Base-by-base conservation (phyloP, 2,797 vertebrate species). In the Aulostomus chinensis region DNA sequence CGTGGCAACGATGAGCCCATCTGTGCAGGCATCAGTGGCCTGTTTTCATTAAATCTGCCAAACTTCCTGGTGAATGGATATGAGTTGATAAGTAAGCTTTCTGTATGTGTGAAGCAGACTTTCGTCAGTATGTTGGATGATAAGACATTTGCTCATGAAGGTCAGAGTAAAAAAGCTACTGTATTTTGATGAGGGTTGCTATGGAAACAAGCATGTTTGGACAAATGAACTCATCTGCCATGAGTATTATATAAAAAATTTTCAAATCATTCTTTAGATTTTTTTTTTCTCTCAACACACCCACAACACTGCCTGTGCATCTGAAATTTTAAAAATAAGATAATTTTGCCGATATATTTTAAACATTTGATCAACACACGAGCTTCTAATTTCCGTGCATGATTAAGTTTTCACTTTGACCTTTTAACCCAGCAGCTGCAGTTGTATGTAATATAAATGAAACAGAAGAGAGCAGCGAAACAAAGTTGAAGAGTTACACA, bases 141-240 rank as follows among this genome's bases (percentile, higher is more conserved):
- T 69, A 64, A 52, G 53, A 54, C 36, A 65, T 45, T 24, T 58
- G 35, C 22, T 42, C 31, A 43, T 60, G 67, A 68, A 81, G 75
- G 71, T 81, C 73, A 81, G 58, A 50, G 26, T 52, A 46, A 36
- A 6, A 58, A 58, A 60, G 43, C 50, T 46, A 49, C 47, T 81
- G 60, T 50, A 82, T 75, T 78, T 65, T 38, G 55, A 49, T 34
- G 3, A 25, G 35, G 10, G 81, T 86, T 84, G 66, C 78, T 55
- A 77, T 82, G 77, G 72, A 15, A 80, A 77, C 77, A 21, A 53
- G 17, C 26, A 61, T 85, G 72, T 76, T 73, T 73, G 51, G 20
- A 62, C 35, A 59, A 46, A n/a, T 57, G 62, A 73, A 25, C 37
- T 37, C 22, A 41, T 14, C 12, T 38, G 39, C 22, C 46, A 25